Conservation (phyloP, 2,888 invertebrate genomes). For the Limenitis arthemis region DNA sequence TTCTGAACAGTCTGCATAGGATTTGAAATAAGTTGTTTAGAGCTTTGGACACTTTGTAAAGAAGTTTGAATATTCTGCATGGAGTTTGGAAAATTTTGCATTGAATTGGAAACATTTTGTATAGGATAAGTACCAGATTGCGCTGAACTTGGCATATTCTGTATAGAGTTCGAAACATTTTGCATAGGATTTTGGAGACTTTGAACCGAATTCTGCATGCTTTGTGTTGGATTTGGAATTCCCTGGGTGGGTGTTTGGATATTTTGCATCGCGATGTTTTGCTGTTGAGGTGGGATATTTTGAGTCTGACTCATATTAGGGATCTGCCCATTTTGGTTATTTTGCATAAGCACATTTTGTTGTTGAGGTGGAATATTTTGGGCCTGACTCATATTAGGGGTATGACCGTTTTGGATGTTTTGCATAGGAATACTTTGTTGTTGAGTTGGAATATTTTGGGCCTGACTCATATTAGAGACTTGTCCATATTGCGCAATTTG, state of each 20-base stretch:
- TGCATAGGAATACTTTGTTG: conserved; percentile 1
- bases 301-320: background rate
- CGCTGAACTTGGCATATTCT: conserved; percentile 7
- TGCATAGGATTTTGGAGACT: conserved; percentile 1
- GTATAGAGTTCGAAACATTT: conserved; percentile 1
- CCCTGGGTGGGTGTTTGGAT: background rate
- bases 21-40: background rate
- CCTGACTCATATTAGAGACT: conserved; percentile 11
- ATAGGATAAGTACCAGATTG: conserved; percentile 1
- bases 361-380: conserved; percentile 2
- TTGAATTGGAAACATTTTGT: conserved; percentile 2
- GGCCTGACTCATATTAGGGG: background rate
- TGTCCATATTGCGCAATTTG: conserved; percentile 28
- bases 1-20: background rate
- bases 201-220: conserved; percentile 8
- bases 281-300: conserved; percentile 4
- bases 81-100: conserved; percentile 1
- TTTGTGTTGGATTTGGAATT: background rate
- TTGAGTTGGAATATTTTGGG: background rate
- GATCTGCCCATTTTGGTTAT: background rate
- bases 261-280: conserved; percentile 6
- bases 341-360: conserved; percentile 12
- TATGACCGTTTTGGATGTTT: conserved; percentile 9
- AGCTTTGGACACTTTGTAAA: conserved; percentile 2
- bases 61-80: conserved; percentile 12